A percentile compares a stretch with the other conserved stretches of the same genome.
phyloP scores from a whole-genome alignment of 1,140 invertebrate genomes.

The Zaprionus vittiger region DNA sequence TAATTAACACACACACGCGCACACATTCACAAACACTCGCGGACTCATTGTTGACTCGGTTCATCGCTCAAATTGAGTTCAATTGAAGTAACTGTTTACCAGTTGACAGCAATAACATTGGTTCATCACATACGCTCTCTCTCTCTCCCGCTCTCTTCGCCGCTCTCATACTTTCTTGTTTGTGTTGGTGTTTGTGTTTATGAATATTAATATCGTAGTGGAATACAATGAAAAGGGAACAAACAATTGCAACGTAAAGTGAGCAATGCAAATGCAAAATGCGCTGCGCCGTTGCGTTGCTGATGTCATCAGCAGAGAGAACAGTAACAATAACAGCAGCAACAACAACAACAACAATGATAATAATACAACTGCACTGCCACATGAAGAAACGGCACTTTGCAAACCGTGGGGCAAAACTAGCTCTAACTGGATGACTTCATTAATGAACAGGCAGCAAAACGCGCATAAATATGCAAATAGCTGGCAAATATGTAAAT shows the following conservation, averaged over 20 bases:
- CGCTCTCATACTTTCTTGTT: neutral
- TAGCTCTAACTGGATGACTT: slow-evolving; percentile 74
- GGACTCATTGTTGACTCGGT: neutral
- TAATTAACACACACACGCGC: slow-evolving; percentile 63
- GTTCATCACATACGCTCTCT: neutral
- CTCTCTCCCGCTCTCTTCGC: neutral
- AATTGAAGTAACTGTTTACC: slow-evolving; percentile 64
- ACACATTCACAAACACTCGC: neutral
- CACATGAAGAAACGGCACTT: slow-evolving; percentile 31
- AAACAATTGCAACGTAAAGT: slow-evolving; percentile 38
- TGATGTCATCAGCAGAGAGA: slow-evolving; percentile 48
- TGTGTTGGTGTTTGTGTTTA: neutral
- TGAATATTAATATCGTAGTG: slow-evolving; percentile 1
- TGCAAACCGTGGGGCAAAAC: slow-evolving; percentile 47
- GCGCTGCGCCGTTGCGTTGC: slow-evolving; percentile 18
- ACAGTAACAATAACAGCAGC: slow-evolving; percentile 19
- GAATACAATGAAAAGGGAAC: no score
- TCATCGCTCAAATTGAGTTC: slow-evolving; percentile 62
- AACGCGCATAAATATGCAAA: slow-evolving; percentile 38
- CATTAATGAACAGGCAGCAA: slow-evolving; percentile 58
- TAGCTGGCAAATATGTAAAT: slow-evolving; percentile 27
- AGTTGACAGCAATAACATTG: slow-evolving; percentile 34
- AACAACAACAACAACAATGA: slow-evolving; percentile 17
- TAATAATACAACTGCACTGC: neutral
- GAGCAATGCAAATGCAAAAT: slow-evolving; percentile 36